Percentiles rank a stretch among this genome's conserved stretches.
phyloP scores from a whole-genome alignment of 2,797 vertebrate genomes.

The Muraenolepis orangiensis region DNA sequence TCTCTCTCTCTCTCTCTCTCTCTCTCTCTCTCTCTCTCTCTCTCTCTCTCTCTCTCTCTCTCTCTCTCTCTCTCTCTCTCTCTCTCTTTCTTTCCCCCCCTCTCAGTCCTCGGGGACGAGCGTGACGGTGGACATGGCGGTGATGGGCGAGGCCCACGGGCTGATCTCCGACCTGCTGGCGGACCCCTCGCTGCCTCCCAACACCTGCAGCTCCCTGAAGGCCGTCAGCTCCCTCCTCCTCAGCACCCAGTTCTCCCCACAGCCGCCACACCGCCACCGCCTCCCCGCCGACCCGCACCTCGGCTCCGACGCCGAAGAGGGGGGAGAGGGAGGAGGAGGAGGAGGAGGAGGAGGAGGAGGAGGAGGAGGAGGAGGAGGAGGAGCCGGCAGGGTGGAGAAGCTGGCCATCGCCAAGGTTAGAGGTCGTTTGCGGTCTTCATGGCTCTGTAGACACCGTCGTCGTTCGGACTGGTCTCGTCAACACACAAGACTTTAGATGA shows the following conservation, averaged over 20 bases:
- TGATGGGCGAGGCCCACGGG: slow-evolving; percentile 97
- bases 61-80: slow-evolving; percentile 5
- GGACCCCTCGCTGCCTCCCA: slow-evolving; percentile 88
- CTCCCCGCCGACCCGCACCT: slow-evolving; percentile 74
- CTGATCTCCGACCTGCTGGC: slow-evolving; percentile 95
- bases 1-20: not conserved
- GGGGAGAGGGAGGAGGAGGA: slow-evolving; percentile 12
- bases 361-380: not conserved
- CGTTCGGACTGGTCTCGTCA: not conserved
- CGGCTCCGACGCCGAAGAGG: slow-evolving; percentile 90
- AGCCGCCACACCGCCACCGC: slow-evolving; percentile 86
- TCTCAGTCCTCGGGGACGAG: slow-evolving; percentile 86
- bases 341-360: slow-evolving; percentile 75
- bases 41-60: not conserved
- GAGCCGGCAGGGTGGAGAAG: slow-evolving; percentile 81
- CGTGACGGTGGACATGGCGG: slow-evolving; percentile 89
- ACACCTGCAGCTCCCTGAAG: slow-evolving; percentile 89
- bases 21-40: not conserved
- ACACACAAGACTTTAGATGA: not conserved
- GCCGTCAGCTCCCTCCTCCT: slow-evolving; percentile 96
- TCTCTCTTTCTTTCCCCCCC: not conserved
- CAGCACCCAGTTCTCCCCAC: slow-evolving; percentile 90
- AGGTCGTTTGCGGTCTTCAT: not conserved
- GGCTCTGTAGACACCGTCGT: not conserved
- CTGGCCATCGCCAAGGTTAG: slow-evolving; percentile 88